phyloP scores from a whole-genome alignment of 2,113 vertebrate species.

The Bostrychus sinensis region DNA sequence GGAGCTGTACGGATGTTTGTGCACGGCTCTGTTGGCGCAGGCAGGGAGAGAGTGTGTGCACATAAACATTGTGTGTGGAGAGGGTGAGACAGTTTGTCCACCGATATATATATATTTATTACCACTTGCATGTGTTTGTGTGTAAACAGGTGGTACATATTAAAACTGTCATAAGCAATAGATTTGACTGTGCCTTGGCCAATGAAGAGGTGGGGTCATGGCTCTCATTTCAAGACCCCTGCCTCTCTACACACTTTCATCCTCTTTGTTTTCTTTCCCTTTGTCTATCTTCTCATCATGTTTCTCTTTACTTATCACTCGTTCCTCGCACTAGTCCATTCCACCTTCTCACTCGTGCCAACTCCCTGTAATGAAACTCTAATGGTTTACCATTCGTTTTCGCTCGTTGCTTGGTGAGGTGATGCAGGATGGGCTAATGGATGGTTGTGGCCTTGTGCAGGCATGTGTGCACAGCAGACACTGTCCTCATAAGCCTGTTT shows the following conservation, averaged over 20 bases:
- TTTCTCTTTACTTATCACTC: conserved; percentile 13
- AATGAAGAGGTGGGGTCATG: conserved; percentile 56
- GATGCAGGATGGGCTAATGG: conserved; percentile 70
- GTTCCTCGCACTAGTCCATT: conserved; percentile 26
- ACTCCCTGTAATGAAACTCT: conserved; percentile 72
- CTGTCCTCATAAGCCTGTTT: conserved; percentile 49
- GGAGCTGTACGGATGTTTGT: conserved; percentile 48
- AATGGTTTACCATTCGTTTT: conserved; percentile 75
- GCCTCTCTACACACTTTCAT: conserved; percentile 38
- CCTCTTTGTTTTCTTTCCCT: conserved; percentile 22
- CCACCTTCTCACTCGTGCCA: conserved; percentile 58
- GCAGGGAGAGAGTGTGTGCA: background rate
- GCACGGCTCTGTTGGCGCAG: conserved; percentile 3
- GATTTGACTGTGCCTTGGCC: conserved; percentile 56
- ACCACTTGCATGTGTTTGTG: conserved; percentile 18
- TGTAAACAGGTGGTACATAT: conserved; percentile 68
- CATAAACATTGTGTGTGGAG: conserved; percentile 14
- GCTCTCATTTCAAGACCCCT: conserved; percentile 43
- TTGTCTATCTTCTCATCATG: conserved; percentile 29
- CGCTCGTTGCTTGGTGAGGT: conserved; percentile 73
- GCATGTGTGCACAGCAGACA: conserved; percentile 40
- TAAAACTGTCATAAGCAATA: conserved; percentile 56
- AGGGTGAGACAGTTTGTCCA: conserved; percentile 17
- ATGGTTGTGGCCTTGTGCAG: conserved; percentile 48
- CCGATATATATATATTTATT: conserved; percentile 21